Base-by-base conservation (phyloP, 1,140 invertebrate species). In the Trichogramma pretiosum region DNA sequence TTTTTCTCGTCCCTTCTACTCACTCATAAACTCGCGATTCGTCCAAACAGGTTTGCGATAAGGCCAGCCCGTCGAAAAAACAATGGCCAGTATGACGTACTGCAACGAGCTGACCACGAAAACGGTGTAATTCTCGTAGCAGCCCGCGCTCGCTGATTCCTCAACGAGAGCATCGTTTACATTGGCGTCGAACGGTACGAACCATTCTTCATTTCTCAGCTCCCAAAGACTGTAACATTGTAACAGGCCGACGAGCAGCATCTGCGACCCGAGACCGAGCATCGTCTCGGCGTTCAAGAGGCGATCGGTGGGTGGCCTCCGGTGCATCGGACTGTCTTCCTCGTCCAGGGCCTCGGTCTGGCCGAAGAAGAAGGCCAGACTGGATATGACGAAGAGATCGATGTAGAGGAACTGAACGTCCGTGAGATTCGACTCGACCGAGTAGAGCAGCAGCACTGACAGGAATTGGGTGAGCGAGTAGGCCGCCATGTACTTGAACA, bases 401-500 rank as follows among this genome's bases (percentile, higher is more conserved):
- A 89, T 88, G 70, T 86, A 91, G 19, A 91, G 74, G 69, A 86
- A 91, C 67, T 91, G 83, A 46, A 83, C 74, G 65, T 92, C 86
- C 1, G 84, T 83, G 24, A 89, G 67, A 50, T 85, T 86, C 0
- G 82, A 81, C 54, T 77, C 80, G 59, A 87, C 84, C 33, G 78
- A 79, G 65, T 98, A 97, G 1, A 97, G 75, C 33, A 96, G 83
- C 60, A 96, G 82, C 18, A 96, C 88, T 11, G 91, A 90, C 45
- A 90, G 79, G 67, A 97, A 98, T 70, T 98, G 93, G 26, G 89
- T 94, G 3, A 97, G 73, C 35, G 87, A 91, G 68, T 98, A 98
- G 35, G 86, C 82, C 21, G 93, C 92, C 93, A 97, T 98, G 69
- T 94, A 97, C 64, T 97, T 97, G 72, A 98, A 95, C 43, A 94